Base-by-base conservation (phyloP, 2,888 invertebrate genomes). In the Apantesis nais region DNA sequence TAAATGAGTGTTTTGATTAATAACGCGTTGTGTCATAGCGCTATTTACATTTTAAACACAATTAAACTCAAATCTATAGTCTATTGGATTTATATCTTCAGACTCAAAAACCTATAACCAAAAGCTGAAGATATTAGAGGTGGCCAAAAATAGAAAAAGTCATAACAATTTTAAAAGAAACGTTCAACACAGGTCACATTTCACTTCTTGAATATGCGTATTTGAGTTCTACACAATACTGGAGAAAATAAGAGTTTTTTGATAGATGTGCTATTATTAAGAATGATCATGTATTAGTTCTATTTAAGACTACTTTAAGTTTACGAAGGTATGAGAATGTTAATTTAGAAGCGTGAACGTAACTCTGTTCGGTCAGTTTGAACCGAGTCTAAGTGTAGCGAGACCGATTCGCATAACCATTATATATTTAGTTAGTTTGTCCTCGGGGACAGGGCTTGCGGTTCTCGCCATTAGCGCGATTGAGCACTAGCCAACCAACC, bases 381-480 rank as follows among this genome's bases (percentile, higher is more conserved):
- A 86, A 85, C 79, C 78, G 80, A 79, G 85, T 84, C 84, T 90
- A 89, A 88, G 90, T 90, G 88, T 87, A 88, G 85, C 82, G 85
- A 86, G 87, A 81, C 86, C 85, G 88, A 81, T 88, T 85, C 84
- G 88, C 89, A 90, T 91, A 91, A 89, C 89, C 89, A 92, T 93
- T 92, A 92, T 88, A 90, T 92, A 93, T 94, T 92, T 92, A 92
- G 91, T 91, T 89, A 89, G 92, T 88, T 86, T 87, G 89, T 90
- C 92, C 90, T 87, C 80, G 74, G 90, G 89, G 92, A 89, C 87
- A 90, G 89, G 88, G 89, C 89, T 91, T 93, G 93, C 89, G 93
- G 93, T 92, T 92, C 87, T 88, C 87, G 87, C 93, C 92, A 93
- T 94, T 94, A 93, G 93, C 81, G 84, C 92, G 87, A 93, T 93